Conservation (phyloP, 2,888 invertebrate genomes). For the Drosophila multiciliata region DNA sequence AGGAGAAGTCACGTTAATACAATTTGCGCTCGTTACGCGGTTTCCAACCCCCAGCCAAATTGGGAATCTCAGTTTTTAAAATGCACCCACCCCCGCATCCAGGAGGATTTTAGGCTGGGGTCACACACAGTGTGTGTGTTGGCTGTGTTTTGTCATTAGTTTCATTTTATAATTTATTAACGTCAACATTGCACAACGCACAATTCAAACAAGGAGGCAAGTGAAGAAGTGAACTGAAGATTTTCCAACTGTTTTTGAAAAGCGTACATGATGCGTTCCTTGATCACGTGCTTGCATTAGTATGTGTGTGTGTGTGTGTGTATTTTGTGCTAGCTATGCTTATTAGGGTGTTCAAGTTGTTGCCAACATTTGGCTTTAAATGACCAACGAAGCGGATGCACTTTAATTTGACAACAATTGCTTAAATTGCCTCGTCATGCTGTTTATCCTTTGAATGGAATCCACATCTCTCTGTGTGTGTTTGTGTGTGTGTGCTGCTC, state of each 20-base stretch:
- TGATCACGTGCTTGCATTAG: constrained; percentile 50
- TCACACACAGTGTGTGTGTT: constrained; percentile 37
- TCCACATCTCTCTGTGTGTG: constrained; percentile 22
- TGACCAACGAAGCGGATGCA: constrained; percentile 84
- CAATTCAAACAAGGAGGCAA: constrained; percentile 47
- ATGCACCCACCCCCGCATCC: constrained; percentile 44
- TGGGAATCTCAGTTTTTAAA: constrained; percentile 59
- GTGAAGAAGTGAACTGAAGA: constrained; percentile 50
- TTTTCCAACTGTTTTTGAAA: constrained; percentile 80
- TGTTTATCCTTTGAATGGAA: constrained; percentile 69
- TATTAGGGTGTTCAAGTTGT: constrained; percentile 38
- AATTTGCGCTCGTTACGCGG: constrained; percentile 83
- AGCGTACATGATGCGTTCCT: constrained; percentile 77
- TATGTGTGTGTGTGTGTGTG: constrained; percentile 1
- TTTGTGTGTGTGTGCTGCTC: constrained; percentile 28
- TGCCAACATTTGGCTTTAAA: constrained; percentile 74
- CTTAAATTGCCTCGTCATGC: constrained; percentile 76
- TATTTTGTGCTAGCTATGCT: constrained; percentile 2
- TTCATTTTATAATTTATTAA: constrained; percentile 84
- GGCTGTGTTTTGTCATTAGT: constrained; percentile 82
- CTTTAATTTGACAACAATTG: constrained; percentile 84
- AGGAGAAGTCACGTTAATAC: constrained; percentile 43
- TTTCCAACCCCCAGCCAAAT: constrained; percentile 52
- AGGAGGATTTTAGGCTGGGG: background rate
- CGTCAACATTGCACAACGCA: constrained; percentile 79